These are phyloP conservation scores for Spisula solida DNA, from an alignment of 2,888 invertebrate genomes.

Conservation along the genomic window DNA sequence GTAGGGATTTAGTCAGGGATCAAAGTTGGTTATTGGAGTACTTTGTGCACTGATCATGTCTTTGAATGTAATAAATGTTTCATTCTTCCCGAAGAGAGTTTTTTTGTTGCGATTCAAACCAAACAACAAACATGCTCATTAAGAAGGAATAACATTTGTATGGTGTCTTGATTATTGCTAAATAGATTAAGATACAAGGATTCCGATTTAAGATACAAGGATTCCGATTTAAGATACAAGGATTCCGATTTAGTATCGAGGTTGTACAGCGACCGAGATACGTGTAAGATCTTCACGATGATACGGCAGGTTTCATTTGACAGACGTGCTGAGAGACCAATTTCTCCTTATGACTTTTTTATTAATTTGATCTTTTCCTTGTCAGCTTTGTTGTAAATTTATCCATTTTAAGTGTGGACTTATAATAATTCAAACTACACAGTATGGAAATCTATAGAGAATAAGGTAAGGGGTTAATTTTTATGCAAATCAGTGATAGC, in stretches of 20 bases:
- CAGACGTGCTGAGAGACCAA: slow-evolving; percentile 33
- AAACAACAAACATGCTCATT: slow-evolving; percentile 19
- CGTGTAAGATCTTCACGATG: slow-evolving; percentile 24
- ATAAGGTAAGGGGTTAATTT: neutral
- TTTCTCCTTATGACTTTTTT: slow-evolving; percentile 34
- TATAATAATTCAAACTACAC: neutral
- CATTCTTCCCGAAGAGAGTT: neutral
- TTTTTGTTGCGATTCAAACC: neutral
- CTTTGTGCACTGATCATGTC: neutral
- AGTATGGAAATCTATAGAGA: neutral
- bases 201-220: slow-evolving; percentile 15
- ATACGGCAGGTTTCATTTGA: slow-evolving; percentile 37
- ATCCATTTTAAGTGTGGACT: neutral
- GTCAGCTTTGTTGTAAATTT: neutral
- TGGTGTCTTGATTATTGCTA: slow-evolving; percentile 10
- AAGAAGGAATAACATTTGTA: slow-evolving; percentile 12
- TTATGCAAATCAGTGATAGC: neutral
- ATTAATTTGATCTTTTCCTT: neutral
- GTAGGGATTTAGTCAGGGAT: neutral
- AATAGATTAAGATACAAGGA: slow-evolving; percentile 12
- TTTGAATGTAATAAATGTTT: slow-evolving; percentile 3
- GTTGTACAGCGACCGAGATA: slow-evolving; percentile 18
- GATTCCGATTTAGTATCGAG: neutral
- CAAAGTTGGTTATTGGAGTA: neutral
- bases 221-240: slow-evolving; percentile 6